Evolutionary conservation across 1,140 invertebrate genomes (phyloP).

Genomic region (Nasonia longicornis): DNA sequence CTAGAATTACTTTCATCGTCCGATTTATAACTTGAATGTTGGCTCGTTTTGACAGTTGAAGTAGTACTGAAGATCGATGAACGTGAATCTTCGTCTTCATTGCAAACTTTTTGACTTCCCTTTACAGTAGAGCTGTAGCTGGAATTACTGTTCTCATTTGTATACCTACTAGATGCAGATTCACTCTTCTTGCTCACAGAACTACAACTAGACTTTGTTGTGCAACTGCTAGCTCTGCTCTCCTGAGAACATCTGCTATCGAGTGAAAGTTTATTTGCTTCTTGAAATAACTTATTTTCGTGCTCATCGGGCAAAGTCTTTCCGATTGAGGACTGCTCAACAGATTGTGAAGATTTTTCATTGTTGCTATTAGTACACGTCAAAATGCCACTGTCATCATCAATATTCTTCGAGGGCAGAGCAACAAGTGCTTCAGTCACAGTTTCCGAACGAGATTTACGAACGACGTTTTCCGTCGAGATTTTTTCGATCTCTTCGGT

Average conservation of each 20-base stretch:
- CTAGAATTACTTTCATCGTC: constrained; percentile 25
- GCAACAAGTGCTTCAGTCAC: constrained; percentile 15
- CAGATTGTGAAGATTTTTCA: neutral
- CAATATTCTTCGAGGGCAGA: neutral
- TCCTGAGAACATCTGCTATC: constrained; percentile 28
- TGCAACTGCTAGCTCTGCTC: neutral
- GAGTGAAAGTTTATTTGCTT: neutral
- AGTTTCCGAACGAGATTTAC: constrained; percentile 6
- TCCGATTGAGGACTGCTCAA: neutral
- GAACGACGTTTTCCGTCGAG: neutral
- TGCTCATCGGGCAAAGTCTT: neutral
- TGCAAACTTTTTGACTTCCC: neutral
- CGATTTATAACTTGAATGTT: neutral
- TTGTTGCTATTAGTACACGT: neutral
- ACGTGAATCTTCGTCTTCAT: constrained; percentile 23
- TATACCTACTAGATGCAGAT: neutral
- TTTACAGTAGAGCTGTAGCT: constrained; percentile 16
- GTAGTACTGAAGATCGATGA: neutral
- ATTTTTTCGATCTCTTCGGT: constrained; percentile 8
- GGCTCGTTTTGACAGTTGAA: constrained; percentile 5
- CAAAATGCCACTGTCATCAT: constrained; percentile 23
- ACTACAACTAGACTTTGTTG: neutral
- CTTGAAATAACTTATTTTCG: neutral
- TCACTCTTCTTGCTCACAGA: neutral
- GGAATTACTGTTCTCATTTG: constrained; percentile 8